Evolutionary conservation across 2,797 vertebrate species (phyloP).

Genomic region (Rhinichthys osculus): DNA sequence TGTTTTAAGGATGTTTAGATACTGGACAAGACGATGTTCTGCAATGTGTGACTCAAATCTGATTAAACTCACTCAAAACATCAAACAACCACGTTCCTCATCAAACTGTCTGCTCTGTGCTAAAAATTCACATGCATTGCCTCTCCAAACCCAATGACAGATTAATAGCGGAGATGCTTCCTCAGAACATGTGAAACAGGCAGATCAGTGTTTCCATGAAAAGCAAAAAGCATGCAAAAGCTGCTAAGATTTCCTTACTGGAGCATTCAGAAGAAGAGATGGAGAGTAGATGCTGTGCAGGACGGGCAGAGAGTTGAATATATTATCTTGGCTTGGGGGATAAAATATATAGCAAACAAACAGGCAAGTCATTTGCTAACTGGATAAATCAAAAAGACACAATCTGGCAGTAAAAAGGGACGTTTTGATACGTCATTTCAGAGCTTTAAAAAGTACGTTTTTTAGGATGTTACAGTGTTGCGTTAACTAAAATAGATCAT

Average conservation of each 20-base stretch:
- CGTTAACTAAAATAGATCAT: background rate
- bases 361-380: background rate
- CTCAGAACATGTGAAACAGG: conserved; percentile 4
- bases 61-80: background rate
- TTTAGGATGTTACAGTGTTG: background rate
- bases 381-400: conserved; percentile 15
- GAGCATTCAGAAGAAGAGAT: background rate
- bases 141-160: conserved; percentile 18
- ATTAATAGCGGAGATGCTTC: conserved; percentile 25
- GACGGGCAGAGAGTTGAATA: background rate
- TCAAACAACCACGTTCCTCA: conserved; percentile 9
- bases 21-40: background rate
- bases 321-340: background rate
- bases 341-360: conserved; percentile 15
- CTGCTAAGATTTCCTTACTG: background rate
- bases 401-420: background rate
- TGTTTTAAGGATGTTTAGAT: background rate
- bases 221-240: conserved; percentile 5
- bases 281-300: background rate
- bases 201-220: conserved; percentile 4
- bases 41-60: background rate
- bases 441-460: background rate
- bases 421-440: background rate
- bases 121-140: conserved; percentile 12
- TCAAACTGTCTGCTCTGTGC: background rate